phyloP scores from a whole-genome alignment of 1,140 invertebrate species.

The Batillaria attramentaria region DNA sequence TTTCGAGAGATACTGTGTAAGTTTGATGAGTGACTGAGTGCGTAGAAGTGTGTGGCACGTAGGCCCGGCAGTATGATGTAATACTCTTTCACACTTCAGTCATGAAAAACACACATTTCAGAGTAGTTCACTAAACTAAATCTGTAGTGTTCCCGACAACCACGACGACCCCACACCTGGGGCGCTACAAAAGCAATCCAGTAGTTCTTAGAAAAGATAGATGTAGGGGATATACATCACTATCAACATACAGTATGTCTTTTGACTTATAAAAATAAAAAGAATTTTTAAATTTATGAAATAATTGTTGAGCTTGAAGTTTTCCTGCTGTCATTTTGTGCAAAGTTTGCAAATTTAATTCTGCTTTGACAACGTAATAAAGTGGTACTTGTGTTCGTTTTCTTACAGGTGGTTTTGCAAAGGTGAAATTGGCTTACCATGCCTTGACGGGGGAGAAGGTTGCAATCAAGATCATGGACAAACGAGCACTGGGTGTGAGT shows the following conservation, averaged over 20 bases:
- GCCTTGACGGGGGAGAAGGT: slow-evolving; percentile 85
- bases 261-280: neutral
- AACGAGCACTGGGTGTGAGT: slow-evolving; percentile 80
- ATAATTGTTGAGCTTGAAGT: neutral
- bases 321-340: neutral
- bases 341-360: no score
- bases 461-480: slow-evolving; percentile 91
- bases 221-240: neutral
- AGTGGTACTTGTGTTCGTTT: slow-evolving; percentile 4
- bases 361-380: neutral
- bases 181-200: neutral
- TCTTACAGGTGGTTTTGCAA: slow-evolving; percentile 81
- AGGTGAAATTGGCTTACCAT: slow-evolving; percentile 86
- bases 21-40: no score
- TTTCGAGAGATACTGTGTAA: no score
- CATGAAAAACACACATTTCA: neutral
- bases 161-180: no score
- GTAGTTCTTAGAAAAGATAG: neutral
- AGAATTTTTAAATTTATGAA: neutral
- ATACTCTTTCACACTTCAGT: no score
- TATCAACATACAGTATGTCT: neutral
- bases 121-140: neutral
- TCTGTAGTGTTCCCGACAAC: neutral
- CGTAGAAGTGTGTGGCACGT: no score
- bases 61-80: no score